These are phyloP conservation scores for Helicoverpa assulta DNA, from an alignment of 2,888 invertebrate genomes.

Conservation along the genomic window DNA sequence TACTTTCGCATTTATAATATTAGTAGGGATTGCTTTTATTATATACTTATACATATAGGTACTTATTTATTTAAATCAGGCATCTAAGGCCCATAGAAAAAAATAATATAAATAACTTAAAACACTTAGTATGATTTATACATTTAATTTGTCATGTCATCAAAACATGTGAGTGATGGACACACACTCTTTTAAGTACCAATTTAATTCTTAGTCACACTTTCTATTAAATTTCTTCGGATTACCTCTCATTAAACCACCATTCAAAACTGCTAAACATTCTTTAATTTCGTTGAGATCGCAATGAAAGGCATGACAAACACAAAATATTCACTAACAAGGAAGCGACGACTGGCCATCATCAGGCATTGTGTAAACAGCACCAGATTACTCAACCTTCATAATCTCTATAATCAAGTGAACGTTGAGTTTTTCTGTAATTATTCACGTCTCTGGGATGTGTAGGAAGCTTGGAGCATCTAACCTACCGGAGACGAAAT, in stretches of 20 bases:
- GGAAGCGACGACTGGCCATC: constrained; percentile 28
- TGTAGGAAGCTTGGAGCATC: constrained; percentile 42
- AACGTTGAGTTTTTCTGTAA: constrained; percentile 36
- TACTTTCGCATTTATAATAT: too few relatives aligned
- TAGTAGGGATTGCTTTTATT: too few relatives aligned
- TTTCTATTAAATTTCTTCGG: neutral
- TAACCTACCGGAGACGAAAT: too few relatives aligned
- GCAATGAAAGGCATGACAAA: constrained; percentile 28
- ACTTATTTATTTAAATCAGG: too few relatives aligned
- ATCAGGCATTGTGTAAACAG: constrained; percentile 29
- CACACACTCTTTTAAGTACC: too few relatives aligned
- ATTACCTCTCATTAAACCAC: neutral
- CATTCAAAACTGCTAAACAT: constrained; percentile 2
- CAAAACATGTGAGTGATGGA: too few relatives aligned
- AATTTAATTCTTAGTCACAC: neutral
- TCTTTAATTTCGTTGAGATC: constrained; percentile 17
- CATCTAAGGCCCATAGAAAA: too few relatives aligned
- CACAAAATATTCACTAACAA: constrained; percentile 5
- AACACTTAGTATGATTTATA: too few relatives aligned
- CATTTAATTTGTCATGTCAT: too few relatives aligned
- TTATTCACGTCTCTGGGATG: constrained; percentile 60
- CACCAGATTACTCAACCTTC: constrained; percentile 39
- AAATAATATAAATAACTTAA: too few relatives aligned
- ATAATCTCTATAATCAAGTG: constrained; percentile 48
- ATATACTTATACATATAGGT: too few relatives aligned